A percentile compares a stretch with the other conserved stretches of the same genome.
phyloP scores from a whole-genome alignment of 2,888 invertebrate genomes.

The Argyra leucocephala region DNA sequence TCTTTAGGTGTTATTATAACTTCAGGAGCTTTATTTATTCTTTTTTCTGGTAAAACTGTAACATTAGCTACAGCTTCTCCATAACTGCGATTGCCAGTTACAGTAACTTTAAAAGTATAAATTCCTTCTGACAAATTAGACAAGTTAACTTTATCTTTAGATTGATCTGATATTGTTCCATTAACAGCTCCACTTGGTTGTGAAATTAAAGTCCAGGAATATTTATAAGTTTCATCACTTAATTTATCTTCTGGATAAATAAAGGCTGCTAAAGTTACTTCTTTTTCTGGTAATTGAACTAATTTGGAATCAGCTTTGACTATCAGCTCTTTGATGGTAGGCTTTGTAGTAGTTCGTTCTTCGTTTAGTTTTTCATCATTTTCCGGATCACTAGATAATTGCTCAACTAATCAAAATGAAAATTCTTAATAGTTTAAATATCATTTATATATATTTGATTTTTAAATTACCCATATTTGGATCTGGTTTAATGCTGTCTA shows the following conservation, averaged over 20 bases:
- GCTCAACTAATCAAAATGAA: slow-evolving; percentile 21
- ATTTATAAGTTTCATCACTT: slow-evolving; percentile 68
- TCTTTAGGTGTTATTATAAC: slow-evolving; percentile 77
- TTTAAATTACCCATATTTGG: background rate
- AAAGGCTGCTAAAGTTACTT: slow-evolving; percentile 72
- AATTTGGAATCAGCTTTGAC: slow-evolving; percentile 69
- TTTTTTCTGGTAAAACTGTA: slow-evolving; percentile 73
- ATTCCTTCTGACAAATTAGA: slow-evolving; percentile 77
- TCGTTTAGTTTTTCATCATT: slow-evolving; percentile 35
- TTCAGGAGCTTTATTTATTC: slow-evolving; percentile 73
- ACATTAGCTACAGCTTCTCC: slow-evolving; percentile 83
- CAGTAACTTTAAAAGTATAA: slow-evolving; percentile 77
- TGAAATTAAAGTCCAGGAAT: slow-evolving; percentile 77
- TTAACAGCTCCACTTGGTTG: slow-evolving; percentile 70
- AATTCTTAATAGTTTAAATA: background rate
- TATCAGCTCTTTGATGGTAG: slow-evolving; percentile 55
- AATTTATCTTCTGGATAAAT: slow-evolving; percentile 66
- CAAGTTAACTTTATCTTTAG: slow-evolving; percentile 71
- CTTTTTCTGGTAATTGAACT: slow-evolving; percentile 73
- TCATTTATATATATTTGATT: background rate
- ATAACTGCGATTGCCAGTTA: slow-evolving; percentile 65
- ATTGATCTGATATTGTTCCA: slow-evolving; percentile 72
- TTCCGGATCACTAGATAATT: slow-evolving; percentile 22
- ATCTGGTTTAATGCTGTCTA: background rate
- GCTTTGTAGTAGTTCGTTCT: slow-evolving; percentile 30